Evolutionary conservation across 2,888 invertebrate genomes (phyloP).

Genomic region (Diarsia mendica): DNA sequence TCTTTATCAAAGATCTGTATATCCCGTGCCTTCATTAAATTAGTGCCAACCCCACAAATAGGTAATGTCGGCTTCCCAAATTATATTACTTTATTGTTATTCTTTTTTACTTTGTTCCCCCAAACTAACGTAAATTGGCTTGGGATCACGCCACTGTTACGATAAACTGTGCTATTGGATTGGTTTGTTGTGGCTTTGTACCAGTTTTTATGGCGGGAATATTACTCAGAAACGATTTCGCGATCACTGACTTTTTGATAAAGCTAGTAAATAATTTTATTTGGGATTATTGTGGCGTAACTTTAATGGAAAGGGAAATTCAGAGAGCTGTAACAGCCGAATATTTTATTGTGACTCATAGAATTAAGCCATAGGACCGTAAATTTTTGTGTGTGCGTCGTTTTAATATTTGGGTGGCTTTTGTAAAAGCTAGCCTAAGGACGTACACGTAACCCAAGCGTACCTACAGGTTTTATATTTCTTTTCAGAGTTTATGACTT

Average conservation of each 20-base stretch:
- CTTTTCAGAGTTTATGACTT: slow-evolving; percentile 5
- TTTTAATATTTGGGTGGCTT: slow-evolving; percentile 23
- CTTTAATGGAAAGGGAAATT: slow-evolving; percentile 28
- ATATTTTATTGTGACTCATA: slow-evolving; percentile 36
- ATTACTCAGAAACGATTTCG: slow-evolving; percentile 64
- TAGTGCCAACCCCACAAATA: slow-evolving; percentile 84
- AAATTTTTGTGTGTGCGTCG: slow-evolving; percentile 26
- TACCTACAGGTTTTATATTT: slow-evolving; percentile 11
- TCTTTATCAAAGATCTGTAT: slow-evolving; percentile 80
- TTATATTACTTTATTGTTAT: slow-evolving; percentile 90
- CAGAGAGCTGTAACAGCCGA: slow-evolving; percentile 10
- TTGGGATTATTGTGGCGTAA: slow-evolving; percentile 46
- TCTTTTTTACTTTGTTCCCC: slow-evolving; percentile 87
- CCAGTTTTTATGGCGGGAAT: slow-evolving; percentile 70
- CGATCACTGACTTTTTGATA: slow-evolving; percentile 50
- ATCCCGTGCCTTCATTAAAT: slow-evolving; percentile 85
- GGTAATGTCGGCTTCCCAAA: slow-evolving; percentile 86
- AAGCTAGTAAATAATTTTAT: slow-evolving; percentile 57
- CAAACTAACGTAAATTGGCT: slow-evolving; percentile 88
- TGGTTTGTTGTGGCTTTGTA: slow-evolving; percentile 80
- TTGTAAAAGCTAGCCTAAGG: slow-evolving; percentile 29
- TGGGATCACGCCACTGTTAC: slow-evolving; percentile 88
- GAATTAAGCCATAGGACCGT: slow-evolving; percentile 4
- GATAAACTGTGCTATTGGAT: slow-evolving; percentile 87
- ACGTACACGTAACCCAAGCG: neutral